These are phyloP conservation scores for Leiothrix lutea DNA, from an alignment of 2,113 vertebrate species.

Conservation along the genomic window DNA sequence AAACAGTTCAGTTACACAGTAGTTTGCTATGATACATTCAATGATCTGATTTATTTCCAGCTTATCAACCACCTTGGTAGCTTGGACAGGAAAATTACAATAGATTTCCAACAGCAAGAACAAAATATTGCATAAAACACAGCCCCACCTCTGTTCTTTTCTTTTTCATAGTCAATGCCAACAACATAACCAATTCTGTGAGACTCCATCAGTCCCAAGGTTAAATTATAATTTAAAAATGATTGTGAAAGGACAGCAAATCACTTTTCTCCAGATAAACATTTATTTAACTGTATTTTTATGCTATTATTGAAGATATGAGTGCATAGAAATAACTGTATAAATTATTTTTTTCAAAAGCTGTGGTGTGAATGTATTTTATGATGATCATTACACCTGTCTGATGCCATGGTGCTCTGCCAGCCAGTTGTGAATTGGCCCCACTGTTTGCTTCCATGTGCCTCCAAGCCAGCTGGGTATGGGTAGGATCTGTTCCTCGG, in stretches of 20 bases:
- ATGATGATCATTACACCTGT: not conserved
- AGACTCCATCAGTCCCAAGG: not conserved
- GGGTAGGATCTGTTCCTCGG: not conserved
- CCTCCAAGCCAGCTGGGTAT: not conserved
- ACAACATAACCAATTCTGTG: not conserved
- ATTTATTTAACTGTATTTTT: not conserved
- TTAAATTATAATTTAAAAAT: not conserved
- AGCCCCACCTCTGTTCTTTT: not conserved
- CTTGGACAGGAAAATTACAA: not conserved
- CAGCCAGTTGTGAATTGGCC: not conserved
- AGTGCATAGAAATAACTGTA: not conserved
- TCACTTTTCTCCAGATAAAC: not conserved
- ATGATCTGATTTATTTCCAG: constrained; percentile 4
- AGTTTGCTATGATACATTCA: not conserved
- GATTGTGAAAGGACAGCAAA: not conserved
- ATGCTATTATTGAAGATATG: not conserved
- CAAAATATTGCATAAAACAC: not conserved
- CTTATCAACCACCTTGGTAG: not conserved
- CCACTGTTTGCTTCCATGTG: fast-evolving
- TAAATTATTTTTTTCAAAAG: not conserved
- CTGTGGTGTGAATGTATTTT: not conserved
- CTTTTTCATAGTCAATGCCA: not conserved
- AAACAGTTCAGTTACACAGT: constrained; percentile 8
- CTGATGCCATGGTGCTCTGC: not conserved
- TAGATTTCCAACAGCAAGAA: constrained; percentile 10